A percentile compares a stretch with the other conserved stretches of the same genome.
phyloP scores from a whole-genome alignment of 2,888 invertebrate genomes.

The Mesorhabditis belari region DNA sequence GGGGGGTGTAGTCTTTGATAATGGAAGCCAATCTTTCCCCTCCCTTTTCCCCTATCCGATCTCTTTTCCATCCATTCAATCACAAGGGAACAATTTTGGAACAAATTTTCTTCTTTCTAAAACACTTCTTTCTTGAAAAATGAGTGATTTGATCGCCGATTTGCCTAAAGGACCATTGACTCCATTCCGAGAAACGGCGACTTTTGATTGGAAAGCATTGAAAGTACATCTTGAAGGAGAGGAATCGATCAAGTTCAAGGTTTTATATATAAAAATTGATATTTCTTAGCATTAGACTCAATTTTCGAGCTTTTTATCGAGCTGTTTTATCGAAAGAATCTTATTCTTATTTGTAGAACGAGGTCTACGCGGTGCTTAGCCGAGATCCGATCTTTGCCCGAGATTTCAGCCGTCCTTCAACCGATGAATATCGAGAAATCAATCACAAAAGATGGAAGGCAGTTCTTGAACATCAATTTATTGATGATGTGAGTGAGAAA shows the following conservation, averaged over 20 bases:
- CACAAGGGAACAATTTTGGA: too few species aligned
- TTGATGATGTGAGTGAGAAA: constrained; percentile 55
- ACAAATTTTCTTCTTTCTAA: too few species aligned
- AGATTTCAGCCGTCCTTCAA: constrained; percentile 54
- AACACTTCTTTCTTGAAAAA: too few species aligned
- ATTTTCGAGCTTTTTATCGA: too few species aligned
- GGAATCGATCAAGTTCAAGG: constrained; percentile 71
- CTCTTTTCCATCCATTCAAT: too few species aligned
- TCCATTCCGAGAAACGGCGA: constrained; percentile 69
- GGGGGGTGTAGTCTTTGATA: too few species aligned
- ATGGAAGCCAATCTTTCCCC: too few species aligned
- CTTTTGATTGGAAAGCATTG: constrained; percentile 80
- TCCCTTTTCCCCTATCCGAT: too few species aligned
- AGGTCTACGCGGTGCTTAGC: constrained; percentile 72
- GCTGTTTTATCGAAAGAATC: too few species aligned
- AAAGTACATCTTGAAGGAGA: constrained; percentile 74
- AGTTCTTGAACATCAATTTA: constrained; percentile 65
- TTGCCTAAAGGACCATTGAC: constrained; percentile 64
- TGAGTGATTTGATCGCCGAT: neutral
- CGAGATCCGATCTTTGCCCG: constrained; percentile 67
- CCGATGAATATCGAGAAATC: constrained; percentile 60
- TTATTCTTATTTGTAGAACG: constrained; percentile 61
- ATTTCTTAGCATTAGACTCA: too few species aligned
- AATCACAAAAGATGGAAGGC: constrained; percentile 58
- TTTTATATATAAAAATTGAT: too few species aligned